These are phyloP conservation scores for Spilarctia lutea DNA, from an alignment of 2,888 invertebrate genomes.

Conservation along the genomic window DNA sequence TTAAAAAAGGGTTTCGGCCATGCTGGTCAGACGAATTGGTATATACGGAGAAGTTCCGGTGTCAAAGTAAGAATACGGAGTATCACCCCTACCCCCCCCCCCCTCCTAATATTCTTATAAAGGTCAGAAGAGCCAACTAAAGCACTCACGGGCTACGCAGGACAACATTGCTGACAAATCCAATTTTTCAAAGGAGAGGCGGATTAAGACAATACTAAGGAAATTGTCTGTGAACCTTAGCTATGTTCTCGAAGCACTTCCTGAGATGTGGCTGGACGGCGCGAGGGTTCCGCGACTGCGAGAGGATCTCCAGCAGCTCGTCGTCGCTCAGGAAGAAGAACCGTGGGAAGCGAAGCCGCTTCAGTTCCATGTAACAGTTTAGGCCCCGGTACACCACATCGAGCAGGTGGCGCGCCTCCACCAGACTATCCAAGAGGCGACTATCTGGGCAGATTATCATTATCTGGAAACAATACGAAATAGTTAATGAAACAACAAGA, in stretches of 20 bases:
- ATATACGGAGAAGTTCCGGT: too few species aligned
- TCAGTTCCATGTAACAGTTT: slow-evolving; percentile 92
- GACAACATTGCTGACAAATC: too few species aligned
- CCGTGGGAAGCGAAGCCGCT: slow-evolving; percentile 90
- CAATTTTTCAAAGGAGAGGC: too few species aligned
- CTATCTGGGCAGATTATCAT: slow-evolving; percentile 88
- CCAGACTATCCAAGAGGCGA: slow-evolving; percentile 89
- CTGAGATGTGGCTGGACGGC: slow-evolving; percentile 93
- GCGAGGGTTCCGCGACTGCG: slow-evolving; percentile 91
- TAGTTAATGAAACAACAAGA: too few species aligned
- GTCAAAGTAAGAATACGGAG: too few species aligned
- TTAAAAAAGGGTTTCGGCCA: too few species aligned
- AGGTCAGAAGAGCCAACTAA: too few species aligned
- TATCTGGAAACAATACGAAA: slow-evolving; percentile 74
- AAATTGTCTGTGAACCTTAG: slow-evolving; percentile 73
- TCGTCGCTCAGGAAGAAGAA: slow-evolving; percentile 95
- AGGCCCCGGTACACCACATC: slow-evolving; percentile 92
- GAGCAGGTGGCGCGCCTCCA: slow-evolving; percentile 89
- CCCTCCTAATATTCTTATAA: too few species aligned
- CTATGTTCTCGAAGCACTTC: slow-evolving; percentile 94
- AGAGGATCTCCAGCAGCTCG: slow-evolving; percentile 92
- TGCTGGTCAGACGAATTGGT: too few species aligned
- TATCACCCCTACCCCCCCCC: too few species aligned
- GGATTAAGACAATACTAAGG: too few species aligned
- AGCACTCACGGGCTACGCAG: too few species aligned